These are phyloP conservation scores for Saccostrea cuccullata DNA, from an alignment of 1,140 invertebrate species.

Conservation along the genomic window DNA sequence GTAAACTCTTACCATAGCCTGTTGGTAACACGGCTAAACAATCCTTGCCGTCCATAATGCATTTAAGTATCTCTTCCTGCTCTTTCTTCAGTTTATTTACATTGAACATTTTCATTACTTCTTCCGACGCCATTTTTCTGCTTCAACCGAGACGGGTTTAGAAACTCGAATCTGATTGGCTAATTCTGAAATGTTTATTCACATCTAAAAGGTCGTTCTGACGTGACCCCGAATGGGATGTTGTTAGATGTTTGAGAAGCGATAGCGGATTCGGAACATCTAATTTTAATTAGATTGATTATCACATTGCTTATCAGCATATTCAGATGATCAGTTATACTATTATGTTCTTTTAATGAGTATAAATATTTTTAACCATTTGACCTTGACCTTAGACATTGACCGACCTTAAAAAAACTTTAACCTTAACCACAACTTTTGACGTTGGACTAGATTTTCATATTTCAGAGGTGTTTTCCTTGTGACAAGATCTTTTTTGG, in stretches of 20 bases:
- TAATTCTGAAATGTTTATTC: not conserved
- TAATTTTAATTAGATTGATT: too few relatives aligned
- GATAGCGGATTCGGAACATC: too few relatives aligned
- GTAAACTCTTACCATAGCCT: constrained; percentile 12
- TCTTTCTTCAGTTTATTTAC: constrained; percentile 8
- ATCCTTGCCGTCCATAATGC: constrained; percentile 25
- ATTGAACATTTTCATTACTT: constrained; percentile 28
- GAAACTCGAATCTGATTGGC: not conserved
- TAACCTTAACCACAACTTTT: too few relatives aligned
- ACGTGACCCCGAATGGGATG: not conserved
- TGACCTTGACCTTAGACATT: too few relatives aligned
- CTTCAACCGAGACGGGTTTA: not conserved
- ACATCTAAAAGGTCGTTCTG: constrained; percentile 14
- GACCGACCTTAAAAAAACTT: too few relatives aligned
- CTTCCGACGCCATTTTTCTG: not conserved
- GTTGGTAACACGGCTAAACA: constrained; percentile 39
- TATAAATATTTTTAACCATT: too few relatives aligned
- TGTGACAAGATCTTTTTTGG: too few relatives aligned
- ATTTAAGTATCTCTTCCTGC: not conserved
- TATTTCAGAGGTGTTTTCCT: too few relatives aligned
- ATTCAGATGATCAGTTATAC: too few relatives aligned
- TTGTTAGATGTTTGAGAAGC: not conserved
- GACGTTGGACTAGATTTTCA: too few relatives aligned
- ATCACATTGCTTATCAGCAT: too few relatives aligned
- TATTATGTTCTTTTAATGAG: too few relatives aligned